Percentiles rank a stretch among this genome's conserved stretches.
Conservation (phyloP, 1,140 invertebrate species). For the Microplitis mediator region DNA sequence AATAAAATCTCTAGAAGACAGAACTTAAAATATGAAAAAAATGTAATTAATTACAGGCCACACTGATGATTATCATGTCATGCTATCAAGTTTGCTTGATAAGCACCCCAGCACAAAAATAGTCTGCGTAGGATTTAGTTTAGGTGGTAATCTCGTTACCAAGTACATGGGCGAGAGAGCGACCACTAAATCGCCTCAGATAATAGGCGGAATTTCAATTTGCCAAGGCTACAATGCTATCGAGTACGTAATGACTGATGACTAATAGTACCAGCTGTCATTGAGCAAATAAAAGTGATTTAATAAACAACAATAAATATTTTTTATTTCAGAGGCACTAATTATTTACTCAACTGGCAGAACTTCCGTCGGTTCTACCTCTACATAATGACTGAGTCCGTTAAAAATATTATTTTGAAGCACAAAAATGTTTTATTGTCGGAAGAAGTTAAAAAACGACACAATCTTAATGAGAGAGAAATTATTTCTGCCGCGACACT, state of each 20-base stretch:
- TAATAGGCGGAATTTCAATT: conserved; percentile 87
- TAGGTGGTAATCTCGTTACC: conserved; percentile 86
- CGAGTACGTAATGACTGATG: conserved; percentile 68
- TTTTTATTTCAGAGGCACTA: conserved; percentile 69
- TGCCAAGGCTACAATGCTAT: conserved; percentile 91
- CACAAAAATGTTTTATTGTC: conserved; percentile 79
- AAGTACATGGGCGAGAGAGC: conserved; percentile 85
- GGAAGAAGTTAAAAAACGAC: conserved; percentile 74
- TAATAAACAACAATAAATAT: background rate
- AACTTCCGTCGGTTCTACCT: conserved; percentile 87
- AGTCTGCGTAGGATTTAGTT: conserved; percentile 86
- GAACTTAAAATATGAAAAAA: no score
- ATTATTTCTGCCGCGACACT: conserved; percentile 85
- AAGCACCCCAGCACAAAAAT: conserved; percentile 78
- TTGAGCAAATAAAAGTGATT: no score
- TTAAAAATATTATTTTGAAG: conserved; percentile 81
- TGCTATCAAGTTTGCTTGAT: conserved; percentile 76
- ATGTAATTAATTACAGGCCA: conserved; percentile 66
- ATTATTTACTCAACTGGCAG: conserved; percentile 82
- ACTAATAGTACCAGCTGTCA: no score
- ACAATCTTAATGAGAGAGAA: conserved; percentile 75
- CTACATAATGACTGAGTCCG: conserved; percentile 91
- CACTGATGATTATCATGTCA: conserved; percentile 82
- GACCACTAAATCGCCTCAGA: conserved; percentile 67
- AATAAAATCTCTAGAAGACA: no score